Percentiles rank a stretch among this genome's conserved stretches.
Evolutionary conservation across 2,888 invertebrate species (phyloP).

Genomic region (Torymus texanus): DNA sequence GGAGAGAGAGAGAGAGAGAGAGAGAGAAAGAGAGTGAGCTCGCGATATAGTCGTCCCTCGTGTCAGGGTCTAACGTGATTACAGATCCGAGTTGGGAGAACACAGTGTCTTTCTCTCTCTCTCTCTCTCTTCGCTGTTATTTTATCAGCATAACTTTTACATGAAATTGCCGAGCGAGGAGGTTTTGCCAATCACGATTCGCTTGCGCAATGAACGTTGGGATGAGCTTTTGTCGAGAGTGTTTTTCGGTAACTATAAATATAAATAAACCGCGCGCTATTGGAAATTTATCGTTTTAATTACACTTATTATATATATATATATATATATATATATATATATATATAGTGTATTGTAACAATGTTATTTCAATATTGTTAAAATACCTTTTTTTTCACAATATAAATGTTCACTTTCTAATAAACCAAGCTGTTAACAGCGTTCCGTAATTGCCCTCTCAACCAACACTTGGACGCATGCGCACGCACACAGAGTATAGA

Average conservation of each 20-base stretch:
- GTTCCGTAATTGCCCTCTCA: neutral
- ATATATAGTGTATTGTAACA: too few species aligned
- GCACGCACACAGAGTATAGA: neutral
- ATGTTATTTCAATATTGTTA: too few species aligned
- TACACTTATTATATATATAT: too few species aligned
- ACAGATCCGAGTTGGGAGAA: slow-evolving; percentile 53
- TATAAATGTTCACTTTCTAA: neutral
- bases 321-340: too few species aligned
- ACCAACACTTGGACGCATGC: neutral
- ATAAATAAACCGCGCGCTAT: too few species aligned
- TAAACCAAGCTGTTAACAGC: neutral
- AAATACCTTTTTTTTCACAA: too few species aligned
- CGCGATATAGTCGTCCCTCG: slow-evolving; percentile 13
- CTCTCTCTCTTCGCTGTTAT: slow-evolving; percentile 43
- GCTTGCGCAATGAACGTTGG: too few species aligned
- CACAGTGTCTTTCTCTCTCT: neutral
- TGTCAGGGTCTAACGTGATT: slow-evolving; percentile 67
- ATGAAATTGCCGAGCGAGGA: slow-evolving; percentile 25
- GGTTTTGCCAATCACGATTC: neutral
- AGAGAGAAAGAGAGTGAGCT: too few species aligned
- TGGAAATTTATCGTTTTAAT: too few species aligned
- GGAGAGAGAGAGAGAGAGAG: too few species aligned
- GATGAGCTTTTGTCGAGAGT: too few species aligned
- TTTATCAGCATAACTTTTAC: slow-evolving; percentile 46
- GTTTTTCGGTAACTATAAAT: too few species aligned